Base-by-base conservation (phyloP, 2,797 vertebrate genomes). In the Erethizon dorsatum region DNA sequence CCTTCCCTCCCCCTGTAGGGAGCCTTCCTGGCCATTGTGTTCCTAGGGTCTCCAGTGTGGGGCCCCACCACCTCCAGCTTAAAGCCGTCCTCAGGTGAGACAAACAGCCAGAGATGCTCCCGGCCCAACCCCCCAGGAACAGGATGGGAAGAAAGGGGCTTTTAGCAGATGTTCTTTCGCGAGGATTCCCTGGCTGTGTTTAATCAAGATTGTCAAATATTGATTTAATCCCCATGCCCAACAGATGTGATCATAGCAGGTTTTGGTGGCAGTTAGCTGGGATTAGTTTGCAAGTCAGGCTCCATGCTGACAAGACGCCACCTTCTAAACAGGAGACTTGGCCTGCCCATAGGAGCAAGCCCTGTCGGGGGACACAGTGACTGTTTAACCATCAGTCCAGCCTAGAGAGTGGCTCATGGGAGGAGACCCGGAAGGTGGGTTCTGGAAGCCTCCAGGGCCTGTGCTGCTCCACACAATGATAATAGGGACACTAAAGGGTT, bases 201-300 rank as follows among this genome's bases (percentile, higher is more conserved):
- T 98, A 97, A 98, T 98, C 97, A 98, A 93, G 92, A 90, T 94
- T 97, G 97, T 95, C 96, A 95, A 97, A 97, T 98, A 90, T 97
- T 96, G 97, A 97, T 98, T 98, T 96, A 95, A 95, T 89, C 59
- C 89, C 94, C 69, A 45, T 89, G 84, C 95, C 88, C 79, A 87
- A 22, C 97, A 98, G 98, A 96, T 97, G 98, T 80, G 92, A 91
- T 96, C 95, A 85, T 95, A 96, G 97, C 90, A 57, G 79, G 94
- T 95, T 97, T 91, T 80, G 1, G 65, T 94, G 8, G 31, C 96
- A 97, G 90, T 98, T 98, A 97, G 96, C 65, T 33, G 78, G 94
- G 94, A 96, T 98, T 95, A 92, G 77, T 89, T 67, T 88, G 78
- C 78, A 83, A 87, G 88, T 90, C 88, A 80, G 95, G 75, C 67